phyloP scores from a whole-genome alignment of 2,113 vertebrate species.

The Morone chrysops region DNA sequence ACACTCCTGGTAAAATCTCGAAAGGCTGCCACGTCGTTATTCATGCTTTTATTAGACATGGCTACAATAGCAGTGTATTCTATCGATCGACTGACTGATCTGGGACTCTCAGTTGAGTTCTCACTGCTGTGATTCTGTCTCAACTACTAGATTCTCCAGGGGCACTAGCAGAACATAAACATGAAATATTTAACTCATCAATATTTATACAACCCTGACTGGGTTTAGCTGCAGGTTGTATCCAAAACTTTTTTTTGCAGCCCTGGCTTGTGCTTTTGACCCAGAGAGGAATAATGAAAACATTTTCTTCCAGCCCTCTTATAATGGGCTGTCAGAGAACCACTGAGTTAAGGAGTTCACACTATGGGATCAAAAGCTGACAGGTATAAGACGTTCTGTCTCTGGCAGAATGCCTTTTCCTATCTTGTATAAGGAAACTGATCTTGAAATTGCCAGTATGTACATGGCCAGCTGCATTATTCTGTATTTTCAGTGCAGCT shows the following conservation, averaged over 20 bases:
- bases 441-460: background rate
- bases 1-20: constrained; percentile 16
- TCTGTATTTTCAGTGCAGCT: constrained; percentile 14
- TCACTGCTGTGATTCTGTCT: constrained; percentile 24
- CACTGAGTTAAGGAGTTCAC: constrained; percentile 40
- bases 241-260: constrained; percentile 9
- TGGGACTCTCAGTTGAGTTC: constrained; percentile 23
- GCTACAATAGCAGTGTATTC: background rate
- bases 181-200: constrained; percentile 65
- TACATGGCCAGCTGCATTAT: background rate
- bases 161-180: constrained; percentile 32
- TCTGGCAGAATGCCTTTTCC: constrained; percentile 22
- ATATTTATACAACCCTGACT: constrained; percentile 46
- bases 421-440: background rate
- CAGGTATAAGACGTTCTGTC: constrained; percentile 18
- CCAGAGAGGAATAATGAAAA: constrained; percentile 27
- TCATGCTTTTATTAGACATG: constrained; percentile 32
- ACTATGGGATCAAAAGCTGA: constrained; percentile 32
- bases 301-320: background rate
- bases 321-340: constrained; percentile 23
- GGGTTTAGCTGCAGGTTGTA: constrained; percentile 28
- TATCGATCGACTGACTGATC: constrained; percentile 35
- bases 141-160: constrained; percentile 21
- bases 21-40: constrained; percentile 5
- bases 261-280: constrained; percentile 36